phyloP scores from a whole-genome alignment of 2,113 vertebrate species.

The Globicephala melas region DNA sequence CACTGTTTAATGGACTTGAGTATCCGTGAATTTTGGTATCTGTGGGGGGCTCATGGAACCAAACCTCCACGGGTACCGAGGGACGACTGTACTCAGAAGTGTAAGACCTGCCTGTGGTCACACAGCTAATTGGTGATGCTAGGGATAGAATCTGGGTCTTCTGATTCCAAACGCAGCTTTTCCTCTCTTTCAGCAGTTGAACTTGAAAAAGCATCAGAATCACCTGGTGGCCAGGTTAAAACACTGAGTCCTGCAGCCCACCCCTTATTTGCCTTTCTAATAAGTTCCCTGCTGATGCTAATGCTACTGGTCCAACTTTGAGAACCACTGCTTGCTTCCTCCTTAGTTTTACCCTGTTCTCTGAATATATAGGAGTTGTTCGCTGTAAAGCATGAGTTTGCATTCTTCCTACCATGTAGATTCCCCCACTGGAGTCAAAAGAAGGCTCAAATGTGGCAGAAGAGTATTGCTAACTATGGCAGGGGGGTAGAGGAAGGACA shows the following conservation, averaged over 20 bases:
- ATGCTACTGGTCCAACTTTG: neutral
- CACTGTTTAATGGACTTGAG: neutral
- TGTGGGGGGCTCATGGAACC: neutral
- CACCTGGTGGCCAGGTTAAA: neutral
- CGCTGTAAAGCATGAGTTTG: neutral
- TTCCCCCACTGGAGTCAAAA: neutral
- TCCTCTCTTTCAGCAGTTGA: neutral
- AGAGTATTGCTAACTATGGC: neutral
- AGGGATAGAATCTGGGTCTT: neutral
- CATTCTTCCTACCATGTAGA: neutral
- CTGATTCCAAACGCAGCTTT: neutral
- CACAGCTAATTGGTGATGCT: neutral
- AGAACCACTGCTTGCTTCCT: neutral
- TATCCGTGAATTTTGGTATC: neutral
- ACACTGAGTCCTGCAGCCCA: neutral
- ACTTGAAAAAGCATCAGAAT: neutral
- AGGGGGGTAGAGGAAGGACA: neutral
- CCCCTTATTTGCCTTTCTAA: neutral
- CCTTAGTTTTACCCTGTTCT: neutral
- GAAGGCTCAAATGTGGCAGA: neutral
- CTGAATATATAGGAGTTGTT: neutral
- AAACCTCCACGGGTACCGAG: neutral
- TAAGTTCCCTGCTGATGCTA: neutral
- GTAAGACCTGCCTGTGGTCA: neutral
- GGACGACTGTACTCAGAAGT: neutral